Evolutionary conservation across 2,888 invertebrate species (phyloP), one percentile per base, ranked within the genome.

Genomic region (Pogonocherus hispidulus): DNA sequence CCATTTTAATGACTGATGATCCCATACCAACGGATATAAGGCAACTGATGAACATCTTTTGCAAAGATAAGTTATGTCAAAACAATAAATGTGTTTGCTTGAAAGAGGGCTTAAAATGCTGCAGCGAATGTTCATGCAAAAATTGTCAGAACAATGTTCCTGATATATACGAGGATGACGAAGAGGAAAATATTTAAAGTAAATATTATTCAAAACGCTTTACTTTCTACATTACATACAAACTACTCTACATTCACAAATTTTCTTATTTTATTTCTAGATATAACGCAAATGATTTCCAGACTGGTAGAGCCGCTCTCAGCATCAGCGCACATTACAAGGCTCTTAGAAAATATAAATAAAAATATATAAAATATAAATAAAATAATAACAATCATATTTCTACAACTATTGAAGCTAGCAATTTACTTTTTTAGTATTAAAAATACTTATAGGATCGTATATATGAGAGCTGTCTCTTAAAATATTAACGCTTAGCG

Each of bases 261-360:
- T 41, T 9, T 9, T 41, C n/a, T 41, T 41, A 9, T 41, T 41
- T n/a, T 41, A 41, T 41, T 41, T 41, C 9, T 41, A 41, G 9
- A 41, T 41, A 14, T 41, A n/a, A n/a, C 41, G n/a, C 41, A 41
- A n/a, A 41, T 41, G 41, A 41, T 41, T 41, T 41, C 41, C 41
- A 41, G 41, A 41, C 41, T 41, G 41, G 41, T 41, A 27, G 8
- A 41, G n/a, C 41, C 41, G 14, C 41, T 41, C 41, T n/a, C 41
- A 41, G 41, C 41, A 9, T 41, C n/a, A 41, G n/a, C 41, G 41
- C 41, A 9, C 41, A 41, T 41, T 41, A 5, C 9, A 41, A 41
- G 9, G 41, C 41, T 41, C 41, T 41, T 41, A 8, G 27, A 27
- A n/a, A n/a, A n/a, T n/a, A n/a, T n/a, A n/a, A n/a, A n/a, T n/a